Evolutionary conservation across 2,888 invertebrate species (phyloP).

Genomic region (Lepetodrilus schrolli): DNA sequence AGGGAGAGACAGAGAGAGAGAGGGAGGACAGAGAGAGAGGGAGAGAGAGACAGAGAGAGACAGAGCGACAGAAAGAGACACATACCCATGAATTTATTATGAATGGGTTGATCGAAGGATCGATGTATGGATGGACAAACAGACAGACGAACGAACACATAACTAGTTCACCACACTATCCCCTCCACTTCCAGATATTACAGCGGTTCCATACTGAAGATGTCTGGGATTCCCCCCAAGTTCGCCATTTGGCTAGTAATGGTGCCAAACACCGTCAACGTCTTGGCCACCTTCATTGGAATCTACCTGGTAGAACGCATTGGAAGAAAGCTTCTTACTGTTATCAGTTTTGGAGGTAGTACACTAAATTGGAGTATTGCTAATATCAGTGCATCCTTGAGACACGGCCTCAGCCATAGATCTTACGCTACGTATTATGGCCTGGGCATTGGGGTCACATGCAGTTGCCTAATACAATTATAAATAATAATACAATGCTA

Average conservation of each 20-base stretch:
- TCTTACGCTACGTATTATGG: neutral
- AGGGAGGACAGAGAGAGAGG: too few relatives aligned
- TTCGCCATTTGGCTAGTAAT: conserved; percentile 77
- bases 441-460: neutral
- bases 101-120: too few relatives aligned
- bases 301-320: conserved; percentile 76
- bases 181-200: conserved; percentile 76
- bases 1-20: too few relatives aligned
- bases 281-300: conserved; percentile 76
- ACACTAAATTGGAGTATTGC: neutral
- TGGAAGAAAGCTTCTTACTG: conserved; percentile 72
- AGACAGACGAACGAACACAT: too few relatives aligned
- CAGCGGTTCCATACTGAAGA: conserved; percentile 77
- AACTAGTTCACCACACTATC: neutral
- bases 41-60: too few relatives aligned
- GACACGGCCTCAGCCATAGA: neutral
- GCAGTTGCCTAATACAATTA: neutral
- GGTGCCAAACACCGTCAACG: conserved; percentile 75
- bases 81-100: too few relatives aligned
- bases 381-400: too few relatives aligned
- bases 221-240: conserved; percentile 75
- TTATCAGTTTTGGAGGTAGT: conserved; percentile 11
- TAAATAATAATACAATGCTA: neutral
- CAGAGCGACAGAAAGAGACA: too few relatives aligned
- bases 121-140: too few relatives aligned